Base-by-base conservation (phyloP, 2,888 invertebrate genomes). In the Macaria liturata region DNA sequence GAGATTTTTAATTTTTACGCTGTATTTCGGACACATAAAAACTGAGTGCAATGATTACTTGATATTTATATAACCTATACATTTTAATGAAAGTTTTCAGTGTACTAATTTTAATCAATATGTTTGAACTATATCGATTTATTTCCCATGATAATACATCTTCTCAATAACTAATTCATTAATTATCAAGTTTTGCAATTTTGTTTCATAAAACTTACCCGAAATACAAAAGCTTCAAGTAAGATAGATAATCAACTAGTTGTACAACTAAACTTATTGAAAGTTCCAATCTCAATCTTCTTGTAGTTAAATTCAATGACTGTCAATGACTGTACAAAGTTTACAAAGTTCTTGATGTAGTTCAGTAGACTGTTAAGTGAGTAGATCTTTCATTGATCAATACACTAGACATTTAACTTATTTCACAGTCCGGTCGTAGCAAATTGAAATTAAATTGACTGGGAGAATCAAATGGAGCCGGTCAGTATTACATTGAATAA, bases 371-470 rank as follows among this genome's bases (percentile, higher is more conserved):
- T 4, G 45, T 20, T 44, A 20, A 31, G 39, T n/a, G 4, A 39
- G 37, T 39, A 42, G 49, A 32, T 0, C 40, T 42, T 40, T 30
- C 39, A 40, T 59, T 65, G 61, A 65, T 61, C 54, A 51, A 52
- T 61, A 54, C 59, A 59, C 55, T 57, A 51, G 7, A 8, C 42
- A 51, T 49, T 46, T 46, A 47, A 69, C 57, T 63, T 55, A 74
- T 70, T 72, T 65, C 67, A 66, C 64, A 65, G 57, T 63, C 59
- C 49, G 63, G 57, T 51, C 61, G 66, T 68, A 47, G 32, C 52
- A 68, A 78, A 74, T 71, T 56, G 59, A 72, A 77, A 79, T 75
- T 70, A 72, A 75, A 79, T 79, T 77, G 67, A 70, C 74, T 68
- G 69, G 67, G 58, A 64, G 62, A 71, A 63, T 71, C 61, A 32